phyloP scores from a whole-genome alignment of 2,113 vertebrate species.

The Microtus pennsylvanicus region DNA sequence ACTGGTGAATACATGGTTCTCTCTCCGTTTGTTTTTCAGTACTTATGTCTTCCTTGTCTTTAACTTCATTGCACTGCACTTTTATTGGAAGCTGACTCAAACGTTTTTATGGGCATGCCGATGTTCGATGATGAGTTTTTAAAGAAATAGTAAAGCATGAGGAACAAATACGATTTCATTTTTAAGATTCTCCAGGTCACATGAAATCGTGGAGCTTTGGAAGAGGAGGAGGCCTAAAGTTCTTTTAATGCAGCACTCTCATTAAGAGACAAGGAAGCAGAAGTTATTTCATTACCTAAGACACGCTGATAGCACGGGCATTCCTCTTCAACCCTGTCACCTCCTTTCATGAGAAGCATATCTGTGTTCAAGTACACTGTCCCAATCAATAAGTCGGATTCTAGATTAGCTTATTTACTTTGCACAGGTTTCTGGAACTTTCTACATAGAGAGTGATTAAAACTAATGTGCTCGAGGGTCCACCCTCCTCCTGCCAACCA shows the following conservation, averaged over 20 bases:
- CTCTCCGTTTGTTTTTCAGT: not conserved
- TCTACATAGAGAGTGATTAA: not conserved
- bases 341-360: not conserved
- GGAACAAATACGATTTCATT: not conserved
- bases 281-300: not conserved
- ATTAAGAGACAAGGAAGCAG: conserved; percentile 1
- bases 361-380: not conserved
- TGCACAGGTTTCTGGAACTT: conserved; percentile 26
- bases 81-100: not conserved
- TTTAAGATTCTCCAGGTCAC: not conserved
- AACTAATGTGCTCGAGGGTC: not conserved
- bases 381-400: not conserved
- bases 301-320: not conserved
- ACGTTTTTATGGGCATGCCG: not conserved
- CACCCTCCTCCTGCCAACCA: not conserved
- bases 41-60: conserved; percentile 1
- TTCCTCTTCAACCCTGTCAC: not conserved
- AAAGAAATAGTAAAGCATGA: not conserved
- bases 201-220: not conserved
- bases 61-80: not conserved
- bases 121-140: not conserved
- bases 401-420: conserved; percentile 34
- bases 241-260: not conserved
- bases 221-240: not conserved
- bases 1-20: not conserved